phyloP scores from a whole-genome alignment of 2,113 vertebrate genomes.

The Phyllostomus hastatus region DNA sequence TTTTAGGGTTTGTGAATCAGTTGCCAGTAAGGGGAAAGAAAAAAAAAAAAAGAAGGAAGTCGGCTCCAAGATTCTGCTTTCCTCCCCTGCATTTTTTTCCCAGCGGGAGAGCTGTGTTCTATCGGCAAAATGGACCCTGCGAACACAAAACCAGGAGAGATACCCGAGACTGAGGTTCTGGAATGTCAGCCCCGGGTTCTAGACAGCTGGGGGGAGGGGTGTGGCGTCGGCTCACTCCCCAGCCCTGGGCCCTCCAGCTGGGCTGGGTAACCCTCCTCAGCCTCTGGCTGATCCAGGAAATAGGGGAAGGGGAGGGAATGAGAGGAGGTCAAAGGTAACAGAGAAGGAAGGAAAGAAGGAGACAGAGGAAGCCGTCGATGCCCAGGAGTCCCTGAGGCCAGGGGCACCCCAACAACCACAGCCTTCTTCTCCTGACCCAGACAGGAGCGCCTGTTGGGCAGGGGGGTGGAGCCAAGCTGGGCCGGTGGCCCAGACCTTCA shows the following conservation, averaged over 20 bases:
- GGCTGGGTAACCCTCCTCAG: not conserved
- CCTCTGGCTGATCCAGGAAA: not conserved
- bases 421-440: not conserved
- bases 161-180: not conserved
- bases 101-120: conserved; percentile 26
- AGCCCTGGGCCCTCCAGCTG: not conserved
- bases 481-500: not conserved
- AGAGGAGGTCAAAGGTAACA: not conserved
- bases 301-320: not conserved
- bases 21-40: conserved; percentile 52
- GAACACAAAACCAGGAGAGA: conserved; percentile 32
- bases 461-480: accelerated
- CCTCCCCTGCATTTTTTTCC: conserved; percentile 44
- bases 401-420: not conserved
- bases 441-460: not conserved
- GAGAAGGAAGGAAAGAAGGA: not conserved
- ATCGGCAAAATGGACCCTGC: not conserved
- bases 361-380: not conserved
- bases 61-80: conserved; percentile 41
- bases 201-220: not conserved
- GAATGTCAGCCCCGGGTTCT: conserved; percentile 21
- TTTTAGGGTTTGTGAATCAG: conserved; percentile 73
- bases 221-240: not conserved
- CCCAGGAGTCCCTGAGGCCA: not conserved
- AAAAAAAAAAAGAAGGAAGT: conserved; percentile 24